Evolutionary conservation across 1,140 invertebrate genomes (phyloP).

Genomic region (Heliconius nattereri): DNA sequence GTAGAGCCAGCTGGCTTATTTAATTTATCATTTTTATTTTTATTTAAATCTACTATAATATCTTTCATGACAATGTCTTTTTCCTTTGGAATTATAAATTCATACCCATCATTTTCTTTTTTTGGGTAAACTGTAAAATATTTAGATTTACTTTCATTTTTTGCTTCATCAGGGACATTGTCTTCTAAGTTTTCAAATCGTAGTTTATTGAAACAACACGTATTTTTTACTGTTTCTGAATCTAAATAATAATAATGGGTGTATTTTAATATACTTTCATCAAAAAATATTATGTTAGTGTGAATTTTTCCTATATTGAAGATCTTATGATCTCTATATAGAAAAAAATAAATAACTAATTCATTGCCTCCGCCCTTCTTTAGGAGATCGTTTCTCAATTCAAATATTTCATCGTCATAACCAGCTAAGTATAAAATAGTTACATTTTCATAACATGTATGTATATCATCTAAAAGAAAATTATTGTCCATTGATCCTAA

Average conservation of each 20-base stretch:
- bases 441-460: not conserved
- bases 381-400: conserved; percentile 33
- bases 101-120: not conserved
- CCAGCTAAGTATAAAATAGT: conserved; percentile 34
- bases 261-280: conserved; percentile 25
- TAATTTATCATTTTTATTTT: not conserved
- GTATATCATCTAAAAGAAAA: not conserved
- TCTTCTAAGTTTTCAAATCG: not conserved
- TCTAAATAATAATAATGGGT: conserved; percentile 33
- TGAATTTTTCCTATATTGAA: conserved; percentile 29
- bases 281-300: conserved; percentile 20
- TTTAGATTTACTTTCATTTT: not conserved
- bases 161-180: not conserved
- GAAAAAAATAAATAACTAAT: conserved; percentile 32
- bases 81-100: conserved; percentile 27
- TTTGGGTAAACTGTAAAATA: not conserved
- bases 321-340: conserved; percentile 25
- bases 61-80: conserved; percentile 27
- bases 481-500: not conserved
- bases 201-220: not conserved
- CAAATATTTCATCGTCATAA: conserved; percentile 32
- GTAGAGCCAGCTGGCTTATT: not conserved
- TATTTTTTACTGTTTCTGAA: not conserved
- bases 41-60: conserved; percentile 17
- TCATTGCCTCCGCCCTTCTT: conserved; percentile 20